Evolutionary conservation across 2,888 invertebrate genomes (phyloP), one percentile per base, ranked within the genome.

Genomic region (Calliscelio sp.): DNA sequence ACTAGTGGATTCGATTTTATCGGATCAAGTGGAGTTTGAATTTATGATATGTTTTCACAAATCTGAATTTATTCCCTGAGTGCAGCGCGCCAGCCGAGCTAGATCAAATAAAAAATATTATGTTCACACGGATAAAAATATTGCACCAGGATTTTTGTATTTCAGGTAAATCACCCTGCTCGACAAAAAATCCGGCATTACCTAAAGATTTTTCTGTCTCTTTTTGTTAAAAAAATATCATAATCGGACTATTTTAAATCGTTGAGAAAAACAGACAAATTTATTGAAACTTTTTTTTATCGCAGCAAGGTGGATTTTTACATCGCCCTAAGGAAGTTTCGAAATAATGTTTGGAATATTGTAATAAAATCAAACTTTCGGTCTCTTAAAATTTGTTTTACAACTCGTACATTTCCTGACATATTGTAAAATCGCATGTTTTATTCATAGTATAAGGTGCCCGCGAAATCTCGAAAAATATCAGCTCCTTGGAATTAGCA

Each of bases 11-110:
- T 75, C 81, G 81, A 75, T 75, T 81, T 75, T 81, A 82, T 82
- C 81, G 77, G 77, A 82, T 82, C 77, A 77, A 82, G 81, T 71
- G 65, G 71, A 82, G 81, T 71, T 77, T 71, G 81, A 82, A 82
- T 82, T 82, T 82, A 82, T 82, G 81, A 82, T 82, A 82, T 82
- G 81, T 82, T 77, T 70, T 82, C 81, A 57, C 65, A 77, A 77
- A 82, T 77, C 70, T 77, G 81, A 82, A 82, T 82, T 77, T 82
- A 71, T 65, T 77, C 65, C 38, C 57, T 6, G 57, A 65, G 28
- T 24, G 38, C 46, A 14, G 32, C 35, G 32, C 59, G 25, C 35
- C 44, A 77, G 57, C 24, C 49, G 71, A 66, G 55, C 16, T 35
- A 78, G 77, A 82, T 82, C 77, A 66, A 82, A 82, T 82, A 78